These are phyloP conservation scores for Eubucco bourcierii DNA, from an alignment of 2,113 vertebrate genomes.

Conservation along the genomic window DNA sequence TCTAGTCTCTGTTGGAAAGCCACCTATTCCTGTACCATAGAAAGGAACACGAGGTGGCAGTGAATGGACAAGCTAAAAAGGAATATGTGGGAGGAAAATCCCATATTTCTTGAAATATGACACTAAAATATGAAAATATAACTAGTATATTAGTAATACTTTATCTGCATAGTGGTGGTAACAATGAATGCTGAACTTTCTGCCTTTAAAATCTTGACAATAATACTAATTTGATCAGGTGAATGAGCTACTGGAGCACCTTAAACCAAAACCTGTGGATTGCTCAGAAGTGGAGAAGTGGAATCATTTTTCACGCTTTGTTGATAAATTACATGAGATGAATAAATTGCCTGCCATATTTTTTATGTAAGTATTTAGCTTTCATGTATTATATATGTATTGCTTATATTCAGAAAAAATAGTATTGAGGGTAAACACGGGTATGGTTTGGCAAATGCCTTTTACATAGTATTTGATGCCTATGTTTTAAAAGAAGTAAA, in stretches of 20 bases:
- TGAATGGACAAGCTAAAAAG: neutral
- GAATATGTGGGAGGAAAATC: neutral
- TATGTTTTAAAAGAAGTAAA: neutral
- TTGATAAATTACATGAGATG: slow-evolving; percentile 67
- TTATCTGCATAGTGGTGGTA: neutral
- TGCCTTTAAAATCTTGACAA: neutral
- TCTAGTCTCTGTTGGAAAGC: neutral
- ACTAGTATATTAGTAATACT: neutral
- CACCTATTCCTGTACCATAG: neutral
- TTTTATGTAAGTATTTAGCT: slow-evolving; percentile 72
- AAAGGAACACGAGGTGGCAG: neutral
- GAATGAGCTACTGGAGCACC: slow-evolving; percentile 25
- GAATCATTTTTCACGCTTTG: slow-evolving; percentile 44
- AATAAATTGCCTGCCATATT: slow-evolving; percentile 72
- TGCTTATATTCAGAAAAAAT: neutral
- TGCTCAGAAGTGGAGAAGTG: neutral
- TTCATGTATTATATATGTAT: neutral
- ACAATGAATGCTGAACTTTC: neutral
- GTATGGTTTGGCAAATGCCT: neutral
- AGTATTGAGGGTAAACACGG: neutral
- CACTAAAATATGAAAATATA: neutral
- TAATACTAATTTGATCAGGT: slow-evolving; percentile 39
- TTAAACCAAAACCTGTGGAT: slow-evolving; percentile 14
- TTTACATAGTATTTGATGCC: neutral
- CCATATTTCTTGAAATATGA: neutral